Evolutionary conservation across 2,113 vertebrate genomes (phyloP), one percentile per base, ranked within the genome.

Genomic region (Oceanodroma tethys): DNA sequence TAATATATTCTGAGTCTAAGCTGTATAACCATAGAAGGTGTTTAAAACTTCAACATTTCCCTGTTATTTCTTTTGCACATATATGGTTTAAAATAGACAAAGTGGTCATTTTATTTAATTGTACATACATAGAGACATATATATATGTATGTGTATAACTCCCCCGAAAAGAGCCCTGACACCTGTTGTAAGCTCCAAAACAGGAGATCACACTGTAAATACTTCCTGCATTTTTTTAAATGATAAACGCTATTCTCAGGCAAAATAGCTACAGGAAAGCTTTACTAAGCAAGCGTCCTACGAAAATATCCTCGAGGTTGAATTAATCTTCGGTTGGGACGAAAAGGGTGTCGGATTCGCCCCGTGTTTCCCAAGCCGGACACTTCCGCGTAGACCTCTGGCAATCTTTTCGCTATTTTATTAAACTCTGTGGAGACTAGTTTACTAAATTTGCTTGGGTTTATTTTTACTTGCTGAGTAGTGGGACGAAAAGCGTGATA

Each of bases 101-200:
- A 82, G 7, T 7, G 6, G 7, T 29, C 5, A 12, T 70, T 90
- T 90, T 53, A 21, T 73, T 73, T 83, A 70, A 66, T 55, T 17
- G 6, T 60, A 15, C 42, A 2, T 19, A 18, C 23, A 29, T 15
- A 7, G 10, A 13, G 9, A 43, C 4, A 29, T 26, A 40, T 11
- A 34, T 11, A 17, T 5, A n/a, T n/a, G n/a, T n/a, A 10, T 22
- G 12, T 42, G 7, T 23, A 36, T 23, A 17, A 30, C 22, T 73
- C 6, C 19, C 17, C 29, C 3, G 4, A 86, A 74, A 45, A 78
- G 50, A 50, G 16, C 20, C 80, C n/a, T 83, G 79, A 53, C 96
- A 97, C 96, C 96, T 97, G 93, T 55, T 93, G 20, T n/a, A 86
- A 90, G 21, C 29, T 43, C 17, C 40, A 32, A 50, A 67, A 11